A percentile compares a stretch with the other conserved stretches of the same genome.
Evolutionary conservation across 2,888 invertebrate species (phyloP).

Genomic region (Orthosia incerta): DNA sequence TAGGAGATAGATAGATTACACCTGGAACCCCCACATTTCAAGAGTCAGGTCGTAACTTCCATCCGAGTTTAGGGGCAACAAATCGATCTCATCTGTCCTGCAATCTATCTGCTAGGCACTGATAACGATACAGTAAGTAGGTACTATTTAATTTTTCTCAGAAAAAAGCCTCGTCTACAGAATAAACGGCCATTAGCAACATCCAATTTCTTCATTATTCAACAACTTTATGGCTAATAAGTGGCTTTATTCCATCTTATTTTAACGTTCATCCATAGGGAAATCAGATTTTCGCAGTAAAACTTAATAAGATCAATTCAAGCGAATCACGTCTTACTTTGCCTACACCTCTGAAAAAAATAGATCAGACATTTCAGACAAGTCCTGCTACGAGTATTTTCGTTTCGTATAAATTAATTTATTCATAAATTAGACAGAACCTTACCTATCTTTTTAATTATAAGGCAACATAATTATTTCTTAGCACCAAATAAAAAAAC

Average conservation of each 20-base stretch:
- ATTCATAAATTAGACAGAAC: not conserved
- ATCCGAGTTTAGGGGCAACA: too few species aligned
- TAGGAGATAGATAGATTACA: too few species aligned
- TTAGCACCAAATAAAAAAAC: too few species aligned
- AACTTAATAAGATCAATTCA: constrained; percentile 23
- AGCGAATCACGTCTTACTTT: not conserved
- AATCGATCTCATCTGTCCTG: too few species aligned
- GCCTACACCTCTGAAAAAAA: not conserved
- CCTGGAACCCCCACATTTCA: too few species aligned
- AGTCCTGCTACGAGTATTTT: not conserved
- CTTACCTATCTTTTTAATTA: not conserved
- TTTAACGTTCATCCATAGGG: constrained; percentile 16
- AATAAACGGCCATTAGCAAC: not conserved
- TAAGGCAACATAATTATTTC: not conserved
- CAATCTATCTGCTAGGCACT: too few species aligned
- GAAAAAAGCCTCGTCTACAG: too few species aligned
- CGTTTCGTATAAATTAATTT: not conserved
- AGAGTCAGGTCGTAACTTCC: too few species aligned
- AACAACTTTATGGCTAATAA: not conserved
- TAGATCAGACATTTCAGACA: not conserved
- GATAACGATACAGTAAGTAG: too few species aligned
- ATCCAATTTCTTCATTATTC: not conserved
- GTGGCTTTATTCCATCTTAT: not conserved
- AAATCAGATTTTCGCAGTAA: constrained; percentile 19
- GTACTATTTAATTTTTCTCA: too few species aligned